phyloP scores from a whole-genome alignment of 2,888 invertebrate genomes.

The Lucinisca nassula region DNA sequence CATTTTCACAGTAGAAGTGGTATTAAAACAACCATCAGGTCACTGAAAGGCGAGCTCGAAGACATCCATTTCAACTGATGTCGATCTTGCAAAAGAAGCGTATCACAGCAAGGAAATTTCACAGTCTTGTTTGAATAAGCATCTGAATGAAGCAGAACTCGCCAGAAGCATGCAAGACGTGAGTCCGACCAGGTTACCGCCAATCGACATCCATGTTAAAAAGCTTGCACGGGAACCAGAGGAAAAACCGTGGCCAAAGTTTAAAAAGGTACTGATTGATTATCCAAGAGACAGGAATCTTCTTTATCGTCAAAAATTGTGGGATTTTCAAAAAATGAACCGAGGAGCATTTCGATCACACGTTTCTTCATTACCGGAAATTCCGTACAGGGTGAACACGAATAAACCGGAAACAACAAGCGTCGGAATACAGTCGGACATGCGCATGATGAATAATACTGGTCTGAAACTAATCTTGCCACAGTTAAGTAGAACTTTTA shows the following conservation, averaged over 20 bases:
- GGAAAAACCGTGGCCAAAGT: slow-evolving; percentile 57
- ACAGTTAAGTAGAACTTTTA: background rate
- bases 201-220: slow-evolving; percentile 56
- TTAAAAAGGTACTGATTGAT: slow-evolving; percentile 65
- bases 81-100: too few species aligned
- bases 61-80: too few species aligned
- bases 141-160: too few species aligned
- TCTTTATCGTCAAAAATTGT: slow-evolving; percentile 63
- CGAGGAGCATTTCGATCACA: slow-evolving; percentile 69
- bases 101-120: too few species aligned
- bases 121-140: too few species aligned
- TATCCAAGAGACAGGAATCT: slow-evolving; percentile 64
- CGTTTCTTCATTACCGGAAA: slow-evolving; percentile 63
- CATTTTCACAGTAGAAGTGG: background rate
- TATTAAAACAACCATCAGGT: background rate
- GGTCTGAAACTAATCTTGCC: slow-evolving; percentile 58
- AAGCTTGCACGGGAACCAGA: slow-evolving; percentile 56
- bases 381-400: slow-evolving; percentile 61
- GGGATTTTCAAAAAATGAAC: slow-evolving; percentile 70
- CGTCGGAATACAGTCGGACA: slow-evolving; percentile 54
- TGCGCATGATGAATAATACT: slow-evolving; percentile 26
- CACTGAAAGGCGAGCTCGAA: background rate
- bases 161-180: slow-evolving; percentile 53
- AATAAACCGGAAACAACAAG: slow-evolving; percentile 48
- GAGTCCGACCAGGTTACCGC: slow-evolving; percentile 43